Conservation (phyloP, 2,888 invertebrate genomes). For the Dasypolia templi region DNA sequence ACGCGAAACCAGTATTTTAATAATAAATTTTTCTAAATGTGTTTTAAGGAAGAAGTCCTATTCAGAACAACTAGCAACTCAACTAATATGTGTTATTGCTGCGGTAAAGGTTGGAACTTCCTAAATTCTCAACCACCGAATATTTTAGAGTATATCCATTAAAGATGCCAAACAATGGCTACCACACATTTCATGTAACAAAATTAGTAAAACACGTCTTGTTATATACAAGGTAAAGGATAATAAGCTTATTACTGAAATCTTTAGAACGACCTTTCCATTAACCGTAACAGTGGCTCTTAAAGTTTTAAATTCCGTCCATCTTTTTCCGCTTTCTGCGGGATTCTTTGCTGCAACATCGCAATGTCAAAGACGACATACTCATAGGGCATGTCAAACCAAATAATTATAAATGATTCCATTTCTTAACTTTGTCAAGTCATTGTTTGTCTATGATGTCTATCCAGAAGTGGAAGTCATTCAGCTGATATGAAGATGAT, state of each 20-base stretch:
- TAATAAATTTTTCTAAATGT: constrained; percentile 59
- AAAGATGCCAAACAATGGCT: neutral
- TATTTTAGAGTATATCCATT: neutral
- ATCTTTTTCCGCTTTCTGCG: neutral
- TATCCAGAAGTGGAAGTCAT: no score
- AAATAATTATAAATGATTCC: no score
- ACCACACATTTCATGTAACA: neutral
- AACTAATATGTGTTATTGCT: neutral
- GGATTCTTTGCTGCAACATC: no score
- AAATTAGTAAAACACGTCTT: neutral
- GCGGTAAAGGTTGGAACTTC: neutral
- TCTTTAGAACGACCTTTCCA: neutral
- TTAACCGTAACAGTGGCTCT: neutral
- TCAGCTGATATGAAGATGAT: neutral
- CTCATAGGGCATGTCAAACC: no score
- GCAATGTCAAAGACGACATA: neutral
- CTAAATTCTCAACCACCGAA: neutral
- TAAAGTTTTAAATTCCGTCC: neutral
- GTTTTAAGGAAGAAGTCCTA: neutral
- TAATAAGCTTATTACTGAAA: neutral
- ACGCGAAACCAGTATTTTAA: constrained; percentile 41
- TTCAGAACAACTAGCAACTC: neutral
- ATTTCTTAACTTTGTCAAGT: neutral
- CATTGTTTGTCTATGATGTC: neutral
- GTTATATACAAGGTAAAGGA: neutral